Conservation (phyloP, 2,113 vertebrate genomes). For the Aldabrachelys gigantea region DNA sequence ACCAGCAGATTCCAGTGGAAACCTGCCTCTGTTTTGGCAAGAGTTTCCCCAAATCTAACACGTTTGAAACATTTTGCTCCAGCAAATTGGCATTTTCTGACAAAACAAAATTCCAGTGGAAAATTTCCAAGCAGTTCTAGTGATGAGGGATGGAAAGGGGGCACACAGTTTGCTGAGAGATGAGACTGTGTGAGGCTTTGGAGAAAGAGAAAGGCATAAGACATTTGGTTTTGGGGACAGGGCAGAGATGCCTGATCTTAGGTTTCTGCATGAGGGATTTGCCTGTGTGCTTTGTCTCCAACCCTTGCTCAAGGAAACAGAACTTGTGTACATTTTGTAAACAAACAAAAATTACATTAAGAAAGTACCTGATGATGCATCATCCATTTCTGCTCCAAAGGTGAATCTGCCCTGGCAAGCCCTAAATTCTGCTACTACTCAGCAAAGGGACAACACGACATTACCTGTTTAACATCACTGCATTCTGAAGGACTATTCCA, state of each 20-base stretch:
- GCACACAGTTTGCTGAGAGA: neutral
- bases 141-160: neutral
- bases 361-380: neutral
- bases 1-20: neutral
- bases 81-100: neutral
- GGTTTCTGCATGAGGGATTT: rapidly evolving
- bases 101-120: neutral
- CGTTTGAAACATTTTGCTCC: neutral
- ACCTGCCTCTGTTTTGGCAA: neutral
- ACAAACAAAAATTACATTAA: neutral
- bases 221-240: rapidly evolving
- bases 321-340: neutral
- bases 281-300: neutral
- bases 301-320: rapidly evolving
- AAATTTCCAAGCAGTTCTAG: neutral
- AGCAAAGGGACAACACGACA: neutral
- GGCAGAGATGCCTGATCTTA: neutral
- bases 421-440: neutral
- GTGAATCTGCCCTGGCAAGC: neutral
- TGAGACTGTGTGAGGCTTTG: neutral
- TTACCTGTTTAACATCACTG: neutral
- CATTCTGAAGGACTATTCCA: neutral
- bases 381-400: neutral
- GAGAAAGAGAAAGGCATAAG: neutral
- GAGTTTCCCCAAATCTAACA: neutral